These are phyloP conservation scores for Pseudococcus viburni DNA, from an alignment of 2,888 invertebrate genomes.

Conservation along the genomic window DNA sequence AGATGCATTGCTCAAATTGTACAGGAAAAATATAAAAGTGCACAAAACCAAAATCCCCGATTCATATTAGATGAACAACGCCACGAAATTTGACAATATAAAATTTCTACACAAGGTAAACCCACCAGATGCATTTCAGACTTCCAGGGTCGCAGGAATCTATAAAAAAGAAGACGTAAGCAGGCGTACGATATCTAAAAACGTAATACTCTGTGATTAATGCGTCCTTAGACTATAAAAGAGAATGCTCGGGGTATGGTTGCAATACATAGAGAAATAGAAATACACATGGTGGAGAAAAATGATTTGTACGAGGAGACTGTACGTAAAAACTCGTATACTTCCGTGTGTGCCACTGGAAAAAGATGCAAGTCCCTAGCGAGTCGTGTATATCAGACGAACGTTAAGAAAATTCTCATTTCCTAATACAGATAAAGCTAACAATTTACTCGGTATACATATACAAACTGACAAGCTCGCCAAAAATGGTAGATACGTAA, in stretches of 20 bases:
- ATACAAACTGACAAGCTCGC: not conserved
- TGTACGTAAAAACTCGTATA: not conserved
- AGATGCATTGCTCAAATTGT: too few relatives aligned
- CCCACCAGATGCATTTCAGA: too few relatives aligned
- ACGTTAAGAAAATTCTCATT: constrained; percentile 14
- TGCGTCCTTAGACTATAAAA: not conserved
- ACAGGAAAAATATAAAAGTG: too few relatives aligned
- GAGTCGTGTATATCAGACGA: constrained; percentile 8
- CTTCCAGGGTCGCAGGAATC: not conserved
- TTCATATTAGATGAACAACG: too few relatives aligned
- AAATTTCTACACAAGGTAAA: too few relatives aligned
- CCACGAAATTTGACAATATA: too few relatives aligned
- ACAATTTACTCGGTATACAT: not conserved
- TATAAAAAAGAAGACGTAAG: not conserved
- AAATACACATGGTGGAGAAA: not conserved
- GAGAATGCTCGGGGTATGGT: not conserved
- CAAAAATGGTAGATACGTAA: not conserved
- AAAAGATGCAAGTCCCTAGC: not conserved
- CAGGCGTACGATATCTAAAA: not conserved
- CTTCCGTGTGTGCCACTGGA: not conserved
- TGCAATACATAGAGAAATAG: not conserved
- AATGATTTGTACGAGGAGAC: not conserved
- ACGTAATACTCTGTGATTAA: not conserved
- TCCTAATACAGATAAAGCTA: not conserved
- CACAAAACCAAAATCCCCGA: too few relatives aligned